Percentiles rank a stretch among this genome's conserved stretches.
Conservation (phyloP, 2,113 vertebrate genomes). For the Forbesichthys papilliferus region DNA sequence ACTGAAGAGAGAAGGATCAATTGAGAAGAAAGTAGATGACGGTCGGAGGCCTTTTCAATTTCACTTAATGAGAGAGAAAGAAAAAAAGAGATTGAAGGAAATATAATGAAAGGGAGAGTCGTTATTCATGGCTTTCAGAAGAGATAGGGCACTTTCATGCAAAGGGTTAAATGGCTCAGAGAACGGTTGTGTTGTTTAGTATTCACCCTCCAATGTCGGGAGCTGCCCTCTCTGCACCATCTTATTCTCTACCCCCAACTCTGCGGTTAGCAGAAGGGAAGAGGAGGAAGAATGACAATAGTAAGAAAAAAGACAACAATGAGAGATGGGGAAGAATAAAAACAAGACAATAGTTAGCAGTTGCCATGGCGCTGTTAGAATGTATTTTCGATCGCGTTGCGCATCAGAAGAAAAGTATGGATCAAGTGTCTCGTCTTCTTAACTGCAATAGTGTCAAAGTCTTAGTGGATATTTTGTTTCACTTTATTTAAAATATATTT, state of each 20-base stretch:
- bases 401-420: constrained; percentile 20
- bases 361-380: constrained; percentile 28
- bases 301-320: constrained; percentile 4
- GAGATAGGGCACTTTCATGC: too few species aligned
- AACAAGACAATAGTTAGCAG: constrained; percentile 27
- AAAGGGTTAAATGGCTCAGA: too few species aligned
- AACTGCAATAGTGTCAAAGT: constrained; percentile 10
- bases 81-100: not conserved
- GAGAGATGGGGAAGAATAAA: constrained; percentile 7
- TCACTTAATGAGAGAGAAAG: not conserved
- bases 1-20: too few species aligned
- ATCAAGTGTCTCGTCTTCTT: constrained; percentile 9
- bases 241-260: constrained; percentile 17
- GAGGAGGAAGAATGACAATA: constrained; percentile 22
- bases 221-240: constrained; percentile 19
- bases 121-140: too few species aligned
- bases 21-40: not conserved
- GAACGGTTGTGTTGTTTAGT: constrained; percentile 20
- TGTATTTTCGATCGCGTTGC: constrained; percentile 26
- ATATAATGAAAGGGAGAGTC: not conserved
- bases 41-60: not conserved
- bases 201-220: constrained; percentile 20
- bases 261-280: not conserved
- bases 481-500: not conserved
- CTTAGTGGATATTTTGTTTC: constrained; percentile 30